phyloP scores from a whole-genome alignment of 2,888 invertebrate genomes.

The Cancer borealis region DNA sequence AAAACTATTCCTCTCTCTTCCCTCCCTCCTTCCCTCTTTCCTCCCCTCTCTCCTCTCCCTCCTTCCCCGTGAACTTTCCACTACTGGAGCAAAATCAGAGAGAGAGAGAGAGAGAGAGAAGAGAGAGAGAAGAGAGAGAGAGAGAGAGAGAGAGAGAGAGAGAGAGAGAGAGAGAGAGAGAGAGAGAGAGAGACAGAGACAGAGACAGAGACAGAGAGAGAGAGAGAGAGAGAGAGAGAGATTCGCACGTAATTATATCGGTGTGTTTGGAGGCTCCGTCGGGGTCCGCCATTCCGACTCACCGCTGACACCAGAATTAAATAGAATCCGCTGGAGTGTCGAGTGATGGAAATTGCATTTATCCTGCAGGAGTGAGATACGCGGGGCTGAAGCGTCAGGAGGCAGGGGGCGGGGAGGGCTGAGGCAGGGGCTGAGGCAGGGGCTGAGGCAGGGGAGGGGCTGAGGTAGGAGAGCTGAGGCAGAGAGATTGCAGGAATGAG shows the following conservation, averaged over 20 bases:
- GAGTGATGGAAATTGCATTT: constrained; percentile 46
- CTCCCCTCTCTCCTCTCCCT: not conserved
- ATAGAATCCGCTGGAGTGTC: constrained; percentile 55
- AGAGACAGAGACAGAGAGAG: not conserved
- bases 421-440: not conserved
- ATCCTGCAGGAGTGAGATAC: constrained; percentile 53
- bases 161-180: not conserved
- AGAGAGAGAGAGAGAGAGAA: not conserved
- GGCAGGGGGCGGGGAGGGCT: not conserved
- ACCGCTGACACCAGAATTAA: constrained; percentile 53
- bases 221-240: too few relatives aligned
- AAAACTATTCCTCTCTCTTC: not conserved
- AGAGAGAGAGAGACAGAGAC: not conserved
- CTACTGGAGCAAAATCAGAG: not conserved
- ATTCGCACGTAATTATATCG: not conserved
- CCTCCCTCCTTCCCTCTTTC: not conserved
- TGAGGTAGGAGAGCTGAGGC: not conserved
- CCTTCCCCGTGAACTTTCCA: not conserved
- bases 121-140: not conserved
- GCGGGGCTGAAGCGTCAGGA: constrained; percentile 3
- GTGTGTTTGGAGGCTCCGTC: not conserved
- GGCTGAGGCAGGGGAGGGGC: not conserved
- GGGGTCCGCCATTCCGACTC: constrained; percentile 4
- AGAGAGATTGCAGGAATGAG: not conserved
- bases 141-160: not conserved